phyloP scores from a whole-genome alignment of 1,140 invertebrate species.

The Drosophila leontia region DNA sequence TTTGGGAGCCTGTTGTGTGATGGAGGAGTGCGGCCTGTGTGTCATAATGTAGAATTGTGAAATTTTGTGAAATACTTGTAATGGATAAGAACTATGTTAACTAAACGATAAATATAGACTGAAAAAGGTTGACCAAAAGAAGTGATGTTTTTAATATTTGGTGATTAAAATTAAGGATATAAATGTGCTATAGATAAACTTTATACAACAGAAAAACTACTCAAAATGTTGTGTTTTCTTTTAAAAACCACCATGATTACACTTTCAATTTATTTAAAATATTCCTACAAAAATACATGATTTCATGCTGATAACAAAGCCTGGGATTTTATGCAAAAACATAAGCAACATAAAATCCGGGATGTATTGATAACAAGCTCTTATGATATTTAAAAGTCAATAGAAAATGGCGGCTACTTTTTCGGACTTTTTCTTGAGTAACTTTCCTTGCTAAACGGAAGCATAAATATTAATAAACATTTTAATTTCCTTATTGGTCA shows the following conservation, averaged over 20 bases:
- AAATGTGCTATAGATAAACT: background rate
- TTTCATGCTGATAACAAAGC: slow-evolving; percentile 2
- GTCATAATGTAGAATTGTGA: slow-evolving; percentile 50
- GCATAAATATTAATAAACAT: slow-evolving; percentile 68
- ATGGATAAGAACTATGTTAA: slow-evolving; percentile 25
- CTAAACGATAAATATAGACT: slow-evolving; percentile 43
- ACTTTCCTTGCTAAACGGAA: background rate
- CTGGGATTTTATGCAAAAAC: slow-evolving; percentile 5
- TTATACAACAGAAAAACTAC: background rate
- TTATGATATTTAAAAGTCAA: background rate
- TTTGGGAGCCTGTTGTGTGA: slow-evolving; percentile 62
- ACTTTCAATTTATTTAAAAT: background rate
- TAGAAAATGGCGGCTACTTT: background rate
- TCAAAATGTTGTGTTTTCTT: background rate
- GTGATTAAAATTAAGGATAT: too few species aligned
- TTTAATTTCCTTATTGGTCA: slow-evolving; percentile 40
- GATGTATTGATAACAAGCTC: slow-evolving; percentile 9
- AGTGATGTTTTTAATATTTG: slow-evolving; percentile 31
- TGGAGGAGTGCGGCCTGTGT: slow-evolving; percentile 65
- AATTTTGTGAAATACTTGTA: background rate
- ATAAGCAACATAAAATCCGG: slow-evolving; percentile 6
- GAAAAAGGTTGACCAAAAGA: slow-evolving; percentile 7
- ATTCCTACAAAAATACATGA: background rate
- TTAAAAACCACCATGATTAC: too few species aligned
- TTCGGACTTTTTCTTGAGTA: background rate